Evolutionary conservation across 2,113 vertebrate species (phyloP), one percentile per base, ranked within the genome.

Genomic region (Ceyx cyanopectus): DNA sequence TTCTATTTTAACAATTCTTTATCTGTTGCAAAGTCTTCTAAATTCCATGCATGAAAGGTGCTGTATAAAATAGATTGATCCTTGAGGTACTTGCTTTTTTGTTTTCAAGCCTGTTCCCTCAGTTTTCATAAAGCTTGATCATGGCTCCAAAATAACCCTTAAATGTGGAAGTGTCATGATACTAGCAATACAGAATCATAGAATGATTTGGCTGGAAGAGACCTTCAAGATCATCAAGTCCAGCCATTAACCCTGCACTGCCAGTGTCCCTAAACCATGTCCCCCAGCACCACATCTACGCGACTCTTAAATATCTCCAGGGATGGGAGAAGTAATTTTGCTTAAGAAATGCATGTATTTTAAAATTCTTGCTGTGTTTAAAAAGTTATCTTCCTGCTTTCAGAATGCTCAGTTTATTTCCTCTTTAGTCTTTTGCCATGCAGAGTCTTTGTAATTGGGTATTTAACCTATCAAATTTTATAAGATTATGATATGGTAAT

Each of bases 381-480:
- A 93, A 48, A 87, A 30, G 10, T 34, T 63, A 41, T 1, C 29
- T 81, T 86, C 23, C 50, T 82, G 6, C 15, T 93, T 87, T 83
- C n/a, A 30, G n/a, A 66, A 66, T 73, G 24, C 45, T 93, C 46
- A 50, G 5, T 40, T 29, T 8, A 2, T 61, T 77, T 89, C 14
- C 11, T 90, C 34, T 53, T 60, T n/a, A 79, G 53, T 57, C 26
- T 51, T 91, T 74, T 95, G 32, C n/a, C 50, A 11, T 58, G 9
- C 29, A 72, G 34, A 40, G 10, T 85, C 53, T 94, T 92, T 88
- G 32, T 91, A 79, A 90, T 20, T 76, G 88, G 50, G 23, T 94
- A 84, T 95, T 97, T 97, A 95, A 93, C 85, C 73, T 89, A 72
- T 73, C 50, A 79, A 90, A 58, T 95, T 96, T 56, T 19, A 66